A percentile compares a stretch with the other conserved stretches of the same genome.
Conservation (phyloP, 2,797 vertebrate species). For the Myotis findleyi region DNA sequence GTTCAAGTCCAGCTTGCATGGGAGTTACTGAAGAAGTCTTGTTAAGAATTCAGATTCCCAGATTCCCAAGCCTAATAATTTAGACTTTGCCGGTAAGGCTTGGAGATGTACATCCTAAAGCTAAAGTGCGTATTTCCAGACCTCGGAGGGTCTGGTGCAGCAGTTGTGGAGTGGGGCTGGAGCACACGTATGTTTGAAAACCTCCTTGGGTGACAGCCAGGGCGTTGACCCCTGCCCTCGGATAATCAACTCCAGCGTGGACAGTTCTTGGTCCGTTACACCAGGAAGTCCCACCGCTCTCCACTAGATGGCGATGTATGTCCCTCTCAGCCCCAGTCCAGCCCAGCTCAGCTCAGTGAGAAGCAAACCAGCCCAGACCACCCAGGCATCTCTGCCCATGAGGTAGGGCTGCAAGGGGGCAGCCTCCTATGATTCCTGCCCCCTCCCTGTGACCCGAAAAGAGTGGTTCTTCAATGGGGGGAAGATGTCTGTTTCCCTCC, state of each 20-base stretch:
- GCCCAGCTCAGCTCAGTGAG: background rate
- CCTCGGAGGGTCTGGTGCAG: background rate
- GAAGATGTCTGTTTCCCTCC: background rate
- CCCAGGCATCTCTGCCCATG: background rate
- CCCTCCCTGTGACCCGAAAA: background rate
- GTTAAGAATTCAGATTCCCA: background rate
- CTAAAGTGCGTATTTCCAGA: background rate
- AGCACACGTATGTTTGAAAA: background rate
- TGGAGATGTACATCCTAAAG: background rate
- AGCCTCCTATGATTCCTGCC: background rate
- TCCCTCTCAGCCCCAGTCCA: background rate
- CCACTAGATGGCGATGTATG: constrained; percentile 52
- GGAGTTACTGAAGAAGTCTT: background rate
- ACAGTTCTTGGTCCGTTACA: fast-evolving
- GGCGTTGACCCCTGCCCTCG: fast-evolving
- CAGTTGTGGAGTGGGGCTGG: background rate
- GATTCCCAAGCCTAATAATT: background rate
- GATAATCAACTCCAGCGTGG: fast-evolving
- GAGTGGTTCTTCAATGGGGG: background rate
- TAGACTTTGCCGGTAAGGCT: background rate
- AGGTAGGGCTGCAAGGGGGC: background rate
- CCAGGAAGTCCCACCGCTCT: background rate
- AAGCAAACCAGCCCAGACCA: background rate
- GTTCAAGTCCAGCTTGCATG: background rate
- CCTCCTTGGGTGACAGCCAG: background rate